phyloP scores from a whole-genome alignment of 2,113 vertebrate species.

The Macquaria ambigua region DNA sequence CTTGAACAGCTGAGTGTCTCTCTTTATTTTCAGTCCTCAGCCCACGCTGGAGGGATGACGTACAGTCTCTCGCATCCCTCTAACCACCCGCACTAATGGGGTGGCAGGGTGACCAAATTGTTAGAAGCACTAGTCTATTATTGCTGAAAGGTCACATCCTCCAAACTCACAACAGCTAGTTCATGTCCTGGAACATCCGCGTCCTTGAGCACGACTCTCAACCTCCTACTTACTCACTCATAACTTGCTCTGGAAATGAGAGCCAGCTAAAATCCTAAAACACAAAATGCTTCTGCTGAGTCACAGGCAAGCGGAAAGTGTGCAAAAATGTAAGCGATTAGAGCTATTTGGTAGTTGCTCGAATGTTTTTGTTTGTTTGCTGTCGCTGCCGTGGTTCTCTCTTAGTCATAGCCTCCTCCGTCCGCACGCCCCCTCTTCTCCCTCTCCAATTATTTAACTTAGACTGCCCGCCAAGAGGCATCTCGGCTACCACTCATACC shows the following conservation, averaged over 20 bases:
- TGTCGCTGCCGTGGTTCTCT: slow-evolving; percentile 32
- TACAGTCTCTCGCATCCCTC: slow-evolving; percentile 29
- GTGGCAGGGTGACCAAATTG: slow-evolving; percentile 48
- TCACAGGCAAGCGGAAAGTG: slow-evolving; percentile 17
- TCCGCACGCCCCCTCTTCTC: slow-evolving; percentile 59
- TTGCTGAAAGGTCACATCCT: slow-evolving; percentile 62
- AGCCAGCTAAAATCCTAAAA: slow-evolving; percentile 32
- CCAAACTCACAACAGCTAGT: slow-evolving; percentile 48
- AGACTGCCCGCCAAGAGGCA: slow-evolving; percentile 70
- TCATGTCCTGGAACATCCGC: slow-evolving; percentile 32
- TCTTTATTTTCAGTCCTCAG: slow-evolving; percentile 50
- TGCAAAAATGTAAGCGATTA: slow-evolving; percentile 48
- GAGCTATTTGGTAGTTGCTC: slow-evolving; percentile 28
- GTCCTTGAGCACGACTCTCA: slow-evolving; percentile 39
- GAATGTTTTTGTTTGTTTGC: slow-evolving; percentile 69
- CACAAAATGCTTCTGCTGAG: slow-evolving; percentile 28
- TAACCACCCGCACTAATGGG: slow-evolving; percentile 41
- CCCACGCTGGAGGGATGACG: slow-evolving; percentile 53
- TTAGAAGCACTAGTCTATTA: slow-evolving; percentile 49
- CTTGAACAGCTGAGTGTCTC: slow-evolving; percentile 50
- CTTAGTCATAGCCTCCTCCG: slow-evolving; percentile 52
- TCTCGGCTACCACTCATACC: slow-evolving; percentile 65
- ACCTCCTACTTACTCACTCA: slow-evolving; percentile 40
- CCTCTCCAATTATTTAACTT: slow-evolving; percentile 77
- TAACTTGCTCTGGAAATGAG: slow-evolving; percentile 27